Percentiles rank a stretch among this genome's conserved stretches.
These are phyloP conservation scores for Drosophila setosimentum DNA, from an alignment of 2,888 invertebrate genomes.

Conservation along the genomic window DNA sequence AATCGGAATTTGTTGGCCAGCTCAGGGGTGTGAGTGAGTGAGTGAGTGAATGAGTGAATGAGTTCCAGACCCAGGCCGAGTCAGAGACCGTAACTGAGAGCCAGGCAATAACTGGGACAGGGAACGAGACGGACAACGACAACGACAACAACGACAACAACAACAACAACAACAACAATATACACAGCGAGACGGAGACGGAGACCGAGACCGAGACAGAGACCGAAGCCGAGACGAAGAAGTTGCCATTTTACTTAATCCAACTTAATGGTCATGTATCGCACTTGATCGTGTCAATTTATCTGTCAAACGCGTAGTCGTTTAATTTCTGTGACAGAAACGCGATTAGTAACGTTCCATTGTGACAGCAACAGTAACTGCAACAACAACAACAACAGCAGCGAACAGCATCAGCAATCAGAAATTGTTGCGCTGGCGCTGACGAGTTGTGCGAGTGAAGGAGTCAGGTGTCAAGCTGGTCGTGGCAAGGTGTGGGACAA, in stretches of 20 bases:
- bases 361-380: slow-evolving; percentile 51
- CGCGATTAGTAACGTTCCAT: slow-evolving; percentile 76
- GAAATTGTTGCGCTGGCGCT: slow-evolving; percentile 52
- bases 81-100: slow-evolving; percentile 4
- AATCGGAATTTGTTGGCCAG: slow-evolving; percentile 47
- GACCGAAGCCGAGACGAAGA: slow-evolving; percentile 24
- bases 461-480: slow-evolving; percentile 45
- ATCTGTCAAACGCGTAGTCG: slow-evolving; percentile 77
- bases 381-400: slow-evolving; percentile 35
- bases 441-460: slow-evolving; percentile 40
- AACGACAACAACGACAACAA: not conserved
- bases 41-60: not conserved
- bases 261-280: slow-evolving; percentile 63
- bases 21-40: slow-evolving; percentile 11
- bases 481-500: slow-evolving; percentile 9
- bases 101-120: slow-evolving; percentile 1
- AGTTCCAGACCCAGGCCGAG: slow-evolving; percentile 7
- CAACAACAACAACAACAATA: too few relatives aligned
- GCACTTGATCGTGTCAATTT: slow-evolving; percentile 80
- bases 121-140: slow-evolving; percentile 5
- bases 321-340: slow-evolving; percentile 81
- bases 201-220: not conserved
- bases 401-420: slow-evolving; percentile 32
- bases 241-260: slow-evolving; percentile 75
- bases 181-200: not conserved